Base-by-base conservation (phyloP, 2,113 vertebrate genomes). In the Hemiscyllium ocellatum region DNA sequence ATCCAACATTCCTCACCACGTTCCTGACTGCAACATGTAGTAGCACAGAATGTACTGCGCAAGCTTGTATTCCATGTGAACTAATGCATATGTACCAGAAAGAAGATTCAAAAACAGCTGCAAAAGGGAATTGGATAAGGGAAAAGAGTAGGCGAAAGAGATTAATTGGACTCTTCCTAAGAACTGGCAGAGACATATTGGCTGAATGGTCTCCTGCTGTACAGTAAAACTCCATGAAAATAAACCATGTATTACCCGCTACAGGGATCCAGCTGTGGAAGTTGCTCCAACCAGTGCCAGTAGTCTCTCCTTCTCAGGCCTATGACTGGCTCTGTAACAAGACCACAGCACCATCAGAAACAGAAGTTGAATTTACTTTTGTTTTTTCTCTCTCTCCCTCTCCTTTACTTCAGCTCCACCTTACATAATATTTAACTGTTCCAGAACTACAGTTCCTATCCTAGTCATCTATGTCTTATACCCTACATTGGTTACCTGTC, bases 271-370 rank as follows among this genome's bases (percentile, higher is more conserved):
- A 96, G 97, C 0, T 96, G 96, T 8, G 97, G 97, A 2, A 98
- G 97, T 96, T 98, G 98, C 96, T 98, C 98, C 72, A 98, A 97
- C 96, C 98, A 98, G 47, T 98, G 97, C 98, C 98, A 98, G 96
- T 98, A 98, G 96, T 98, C 98, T 97, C 98, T 97, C 89, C 97
- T 97, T 12, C 97, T 97, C 96, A 98, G 97, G 37, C 97, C 98
- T 96, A 98, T 97, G 22, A 98, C 96, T 0, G 98, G 97, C 78
- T 98, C 98, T 98, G 96, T 42, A 0, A n/a, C 96, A 95, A 91
- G 65, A 61, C 10, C 96, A 52, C 0, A 15, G 47, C 42, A 93
- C 22, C 66, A 94, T 69, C 24, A 50, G 5, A 56, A 61, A 91
- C 61, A 91, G 33, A 13, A 66, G 61, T 15, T 13, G n/a, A 65